These are phyloP conservation scores for Eulemur rubriventer DNA, from an alignment of 2,797 vertebrate species.

Conservation along the genomic window DNA sequence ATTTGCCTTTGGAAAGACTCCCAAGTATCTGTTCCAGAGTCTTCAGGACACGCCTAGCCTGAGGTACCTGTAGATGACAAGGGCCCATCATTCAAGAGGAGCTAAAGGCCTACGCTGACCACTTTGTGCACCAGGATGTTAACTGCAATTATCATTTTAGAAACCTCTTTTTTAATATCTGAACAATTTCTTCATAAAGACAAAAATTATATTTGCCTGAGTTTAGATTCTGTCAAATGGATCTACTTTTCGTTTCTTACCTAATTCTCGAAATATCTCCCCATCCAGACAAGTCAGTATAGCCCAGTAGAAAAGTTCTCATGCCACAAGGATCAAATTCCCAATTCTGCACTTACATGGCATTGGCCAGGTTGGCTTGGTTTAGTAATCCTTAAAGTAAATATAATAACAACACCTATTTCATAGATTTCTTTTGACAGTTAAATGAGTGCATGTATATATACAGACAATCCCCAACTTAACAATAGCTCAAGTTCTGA, in stretches of 20 bases:
- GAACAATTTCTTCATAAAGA: not conserved
- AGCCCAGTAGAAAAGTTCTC: not conserved
- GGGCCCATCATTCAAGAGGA: not conserved
- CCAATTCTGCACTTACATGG: not conserved
- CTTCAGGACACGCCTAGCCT: not conserved
- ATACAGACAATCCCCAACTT: not conserved
- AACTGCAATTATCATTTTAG: not conserved
- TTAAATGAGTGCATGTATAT: not conserved
- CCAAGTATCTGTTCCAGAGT: not conserved
- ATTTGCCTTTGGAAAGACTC: not conserved
- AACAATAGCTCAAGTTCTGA: not conserved
- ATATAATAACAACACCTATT: not conserved
- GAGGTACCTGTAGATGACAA: not conserved
- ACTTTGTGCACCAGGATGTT: not conserved
- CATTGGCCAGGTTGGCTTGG: not conserved
- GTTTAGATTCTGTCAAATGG: not conserved
- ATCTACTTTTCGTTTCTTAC: not conserved
- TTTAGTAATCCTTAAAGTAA: not conserved
- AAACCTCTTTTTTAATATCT: not conserved
- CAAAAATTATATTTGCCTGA: not conserved
- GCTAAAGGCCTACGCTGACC: not conserved
- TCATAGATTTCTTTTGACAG: not conserved
- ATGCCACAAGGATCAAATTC: not conserved
- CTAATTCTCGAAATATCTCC: not conserved
- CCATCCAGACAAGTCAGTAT: not conserved